Base-by-base conservation (phyloP, 2,797 vertebrate genomes). In the Oreochromis grahami region DNA sequence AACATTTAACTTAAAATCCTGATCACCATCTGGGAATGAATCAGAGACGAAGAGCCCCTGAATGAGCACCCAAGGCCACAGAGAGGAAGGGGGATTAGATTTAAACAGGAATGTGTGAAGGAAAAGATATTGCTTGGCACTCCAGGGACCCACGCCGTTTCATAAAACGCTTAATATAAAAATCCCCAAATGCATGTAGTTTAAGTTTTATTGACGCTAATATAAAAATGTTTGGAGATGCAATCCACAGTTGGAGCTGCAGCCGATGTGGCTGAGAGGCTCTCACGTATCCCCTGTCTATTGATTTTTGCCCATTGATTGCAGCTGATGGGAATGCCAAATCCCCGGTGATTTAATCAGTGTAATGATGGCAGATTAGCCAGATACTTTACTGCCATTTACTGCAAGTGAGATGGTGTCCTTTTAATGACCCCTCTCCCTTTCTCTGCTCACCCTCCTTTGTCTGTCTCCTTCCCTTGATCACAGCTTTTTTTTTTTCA, bases 331-430 rank as follows among this genome's bases (percentile, higher is more conserved):
- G 94, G 91, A 94, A 95, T 81, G 83, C 87, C 93, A 93, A 92
- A 96, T 96, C 94, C 94, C 95, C 70, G 76, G 94, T 95, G 96
- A 96, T 96, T 96, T 96, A 97, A 97, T 97, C 96, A 97, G 93
- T 60, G 89, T 95, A 96, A 96, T 96, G 95, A 95, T 52, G 93
- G 94, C 92, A 95, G 95, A 96, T 97, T 96, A 96, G 94, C 95
- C 94, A 90, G 91, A 95, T 95, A 94, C 95, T 95, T 96, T 95
- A 95, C 94, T 93, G 96, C 94, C 92, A 94, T 92, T 95, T 96
- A 93, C 87, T 82, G 93, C 94, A 84, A 95, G 93, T 4, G 89
- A 95, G 94, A 93, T 93, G 91, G 93, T 95, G 88, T 96, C 96
- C 96, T 97, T 96, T 96, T 91, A 94, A 89, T 94, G 96, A 97